Evolutionary conservation across 2,797 vertebrate genomes (phyloP).

Genomic region (Apogon hyalosoma): DNA sequence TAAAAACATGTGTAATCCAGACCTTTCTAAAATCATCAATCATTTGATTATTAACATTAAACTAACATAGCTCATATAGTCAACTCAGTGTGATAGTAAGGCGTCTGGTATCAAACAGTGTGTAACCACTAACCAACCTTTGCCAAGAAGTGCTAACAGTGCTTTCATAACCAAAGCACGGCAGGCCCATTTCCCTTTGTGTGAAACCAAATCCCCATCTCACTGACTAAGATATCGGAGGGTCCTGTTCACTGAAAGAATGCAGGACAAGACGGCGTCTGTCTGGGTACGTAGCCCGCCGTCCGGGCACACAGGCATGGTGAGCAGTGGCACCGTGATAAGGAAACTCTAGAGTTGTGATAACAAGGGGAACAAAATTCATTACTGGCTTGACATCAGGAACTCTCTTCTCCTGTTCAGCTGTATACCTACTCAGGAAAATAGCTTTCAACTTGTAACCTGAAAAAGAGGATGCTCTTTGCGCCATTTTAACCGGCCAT

Average conservation of each 20-base stretch:
- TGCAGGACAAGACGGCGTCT: conserved; percentile 83
- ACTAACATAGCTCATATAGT: conserved; percentile 15
- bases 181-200: conserved; percentile 63
- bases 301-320: conserved; percentile 64
- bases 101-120: conserved; percentile 39
- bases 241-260: conserved; percentile 80
- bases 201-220: conserved; percentile 77
- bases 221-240: conserved; percentile 68
- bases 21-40: neutral
- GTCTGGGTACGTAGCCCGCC: conserved; percentile 75
- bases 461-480: conserved; percentile 23
- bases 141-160: conserved; percentile 62
- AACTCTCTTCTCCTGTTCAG: conserved; percentile 30
- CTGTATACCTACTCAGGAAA: conserved; percentile 3
- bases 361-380: conserved; percentile 76
- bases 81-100: conserved; percentile 23
- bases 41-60: neutral
- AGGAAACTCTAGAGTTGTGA: conserved; percentile 83
- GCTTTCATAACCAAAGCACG: conserved; percentile 67
- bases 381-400: conserved; percentile 73
- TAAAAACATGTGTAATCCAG: neutral
- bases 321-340: conserved; percentile 71
- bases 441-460: conserved; percentile 14
- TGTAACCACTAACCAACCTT: conserved; percentile 40
- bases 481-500: conserved; percentile 25